Evolutionary conservation across 1,140 invertebrate genomes (phyloP).

Genomic region (Tetramorium simillimum): DNA sequence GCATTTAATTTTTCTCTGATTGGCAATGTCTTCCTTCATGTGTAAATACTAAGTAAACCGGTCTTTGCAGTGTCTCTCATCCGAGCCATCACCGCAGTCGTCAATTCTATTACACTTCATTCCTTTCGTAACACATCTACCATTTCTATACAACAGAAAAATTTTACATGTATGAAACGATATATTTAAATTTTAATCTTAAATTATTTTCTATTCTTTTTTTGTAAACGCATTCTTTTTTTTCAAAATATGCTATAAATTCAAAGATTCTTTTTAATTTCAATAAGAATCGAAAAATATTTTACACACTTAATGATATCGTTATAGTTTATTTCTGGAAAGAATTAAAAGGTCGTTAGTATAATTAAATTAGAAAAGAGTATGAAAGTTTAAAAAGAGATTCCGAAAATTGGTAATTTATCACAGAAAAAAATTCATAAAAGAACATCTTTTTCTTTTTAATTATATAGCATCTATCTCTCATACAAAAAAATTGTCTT

Average conservation of each 20-base stretch:
- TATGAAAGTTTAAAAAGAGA: not conserved
- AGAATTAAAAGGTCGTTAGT: not conserved
- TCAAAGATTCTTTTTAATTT: not conserved
- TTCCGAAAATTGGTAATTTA: not conserved
- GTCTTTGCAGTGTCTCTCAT: conserved; percentile 88
- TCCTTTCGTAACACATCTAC: conserved; percentile 86
- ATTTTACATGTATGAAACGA: conserved; percentile 6
- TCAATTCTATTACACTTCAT: conserved; percentile 89
- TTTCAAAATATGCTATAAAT: not conserved
- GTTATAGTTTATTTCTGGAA: not conserved
- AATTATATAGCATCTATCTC: not conserved
- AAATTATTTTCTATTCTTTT: conserved; percentile 4
- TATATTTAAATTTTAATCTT: not conserved
- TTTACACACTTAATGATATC: not conserved
- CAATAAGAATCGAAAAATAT: not conserved
- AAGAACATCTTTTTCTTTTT: not conserved
- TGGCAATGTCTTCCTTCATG: conserved; percentile 21
- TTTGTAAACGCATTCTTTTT: not conserved
- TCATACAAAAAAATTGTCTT: conserved; percentile 56
- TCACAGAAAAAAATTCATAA: not conserved
- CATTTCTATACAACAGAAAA: conserved; percentile 83
- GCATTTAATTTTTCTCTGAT: conserved; percentile 35
- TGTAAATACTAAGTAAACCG: conserved; percentile 60
- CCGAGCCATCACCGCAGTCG: conserved; percentile 89
- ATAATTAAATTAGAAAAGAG: not conserved